phyloP scores from a whole-genome alignment of 2,888 invertebrate genomes.

The Pterobdella sp. region DNA sequence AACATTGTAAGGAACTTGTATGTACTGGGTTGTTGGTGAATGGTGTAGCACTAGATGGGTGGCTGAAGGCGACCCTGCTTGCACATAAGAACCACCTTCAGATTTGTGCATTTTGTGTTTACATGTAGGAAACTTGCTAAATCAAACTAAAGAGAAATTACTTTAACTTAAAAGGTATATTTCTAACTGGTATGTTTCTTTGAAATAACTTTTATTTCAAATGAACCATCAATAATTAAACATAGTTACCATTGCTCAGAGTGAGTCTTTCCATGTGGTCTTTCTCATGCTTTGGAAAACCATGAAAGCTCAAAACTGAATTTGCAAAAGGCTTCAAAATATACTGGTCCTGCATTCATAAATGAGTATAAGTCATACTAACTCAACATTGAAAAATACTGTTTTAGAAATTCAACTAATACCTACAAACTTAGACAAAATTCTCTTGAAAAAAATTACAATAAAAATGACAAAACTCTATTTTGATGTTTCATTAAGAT shows the following conservation, averaged over 20 bases:
- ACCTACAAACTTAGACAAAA: no score
- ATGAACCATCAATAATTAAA: not conserved
- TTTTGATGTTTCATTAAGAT: no score
- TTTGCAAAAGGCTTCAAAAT: constrained; percentile 80
- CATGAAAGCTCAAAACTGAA: constrained; percentile 75
- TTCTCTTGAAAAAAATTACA: no score
- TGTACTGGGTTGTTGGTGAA: constrained; percentile 44
- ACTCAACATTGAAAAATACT: no score
- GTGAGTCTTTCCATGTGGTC: constrained; percentile 84
- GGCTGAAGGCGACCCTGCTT: constrained; percentile 69
- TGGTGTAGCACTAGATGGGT: constrained; percentile 72
- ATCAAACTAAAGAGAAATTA: no score
- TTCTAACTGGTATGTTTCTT: no score
- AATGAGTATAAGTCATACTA: no score
- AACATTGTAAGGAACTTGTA: constrained; percentile 39
- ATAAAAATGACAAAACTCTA: no score
- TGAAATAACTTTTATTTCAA: not conserved
- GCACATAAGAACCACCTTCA: constrained; percentile 67
- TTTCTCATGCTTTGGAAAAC: constrained; percentile 80
- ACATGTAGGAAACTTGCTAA: no score
- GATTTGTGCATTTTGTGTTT: no score
- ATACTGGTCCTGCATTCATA: constrained; percentile 57
- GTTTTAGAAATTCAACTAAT: no score
- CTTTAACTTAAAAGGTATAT: no score
- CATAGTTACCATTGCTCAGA: constrained; percentile 63